These are phyloP conservation scores for Hippoglossus hippoglossus DNA, from an alignment of 2,797 vertebrate species.

Conservation along the genomic window DNA sequence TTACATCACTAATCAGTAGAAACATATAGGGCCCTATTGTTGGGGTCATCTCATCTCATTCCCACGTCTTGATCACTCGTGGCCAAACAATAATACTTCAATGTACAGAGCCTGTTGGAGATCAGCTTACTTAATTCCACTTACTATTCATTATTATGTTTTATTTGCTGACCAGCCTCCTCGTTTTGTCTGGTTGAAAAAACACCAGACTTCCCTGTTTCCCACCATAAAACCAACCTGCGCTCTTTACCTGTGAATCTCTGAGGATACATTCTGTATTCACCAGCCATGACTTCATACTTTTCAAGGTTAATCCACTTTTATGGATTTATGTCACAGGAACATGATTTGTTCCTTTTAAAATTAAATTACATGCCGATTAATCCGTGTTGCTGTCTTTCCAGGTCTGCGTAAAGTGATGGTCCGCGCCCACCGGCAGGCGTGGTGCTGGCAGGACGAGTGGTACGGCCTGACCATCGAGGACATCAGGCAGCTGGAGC, in stretches of 20 bases:
- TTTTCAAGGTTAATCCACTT: conserved; percentile 19
- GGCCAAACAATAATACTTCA: too few relatives aligned
- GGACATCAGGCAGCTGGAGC: conserved; percentile 95
- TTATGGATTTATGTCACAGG: background rate
- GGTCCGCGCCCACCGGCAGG: conserved; percentile 96
- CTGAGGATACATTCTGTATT: background rate
- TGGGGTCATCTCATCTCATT: too few relatives aligned
- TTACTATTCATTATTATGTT: too few relatives aligned
- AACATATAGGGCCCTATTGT: too few relatives aligned
- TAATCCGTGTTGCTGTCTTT: background rate
- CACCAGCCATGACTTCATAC: background rate
- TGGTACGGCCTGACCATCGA: conserved; percentile 98
- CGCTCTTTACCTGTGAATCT: background rate
- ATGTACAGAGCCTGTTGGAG: too few relatives aligned
- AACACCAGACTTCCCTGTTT: too few relatives aligned
- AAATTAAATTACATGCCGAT: background rate
- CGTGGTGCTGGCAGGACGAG: conserved; percentile 99
- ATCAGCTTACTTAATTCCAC: too few relatives aligned
- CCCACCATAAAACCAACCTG: too few relatives aligned
- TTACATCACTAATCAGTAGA: too few relatives aligned
- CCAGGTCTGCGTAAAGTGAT: conserved; percentile 96
- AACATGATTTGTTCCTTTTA: background rate
- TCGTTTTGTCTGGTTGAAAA: too few relatives aligned
- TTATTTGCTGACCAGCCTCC: too few relatives aligned
- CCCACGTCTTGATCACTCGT: too few relatives aligned